A percentile compares a stretch with the other conserved stretches of the same genome.
phyloP scores from a whole-genome alignment of 1,140 invertebrate species.

The Oryctes rhinoceros region DNA sequence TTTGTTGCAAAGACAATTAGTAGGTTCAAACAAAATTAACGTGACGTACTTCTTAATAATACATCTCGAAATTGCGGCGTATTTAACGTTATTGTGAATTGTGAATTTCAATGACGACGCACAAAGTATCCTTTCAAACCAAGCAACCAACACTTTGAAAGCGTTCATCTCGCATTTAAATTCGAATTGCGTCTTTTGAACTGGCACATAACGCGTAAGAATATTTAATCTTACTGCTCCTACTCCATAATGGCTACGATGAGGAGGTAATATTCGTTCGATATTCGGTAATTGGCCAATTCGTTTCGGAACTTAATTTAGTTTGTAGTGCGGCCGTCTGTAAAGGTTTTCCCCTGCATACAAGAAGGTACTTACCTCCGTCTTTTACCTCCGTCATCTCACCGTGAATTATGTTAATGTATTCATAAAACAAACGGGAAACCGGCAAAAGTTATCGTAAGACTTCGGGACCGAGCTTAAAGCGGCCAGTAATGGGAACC shows the following conservation, averaged over 20 bases:
- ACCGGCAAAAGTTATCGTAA: neutral
- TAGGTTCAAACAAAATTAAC: no score
- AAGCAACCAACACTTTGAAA: no score
- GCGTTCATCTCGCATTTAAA: no score
- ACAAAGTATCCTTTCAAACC: no score
- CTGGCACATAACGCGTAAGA: no score
- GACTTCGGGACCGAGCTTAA: neutral
- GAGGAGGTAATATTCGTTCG: neutral
- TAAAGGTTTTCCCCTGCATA: neutral
- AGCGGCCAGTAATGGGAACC: neutral
- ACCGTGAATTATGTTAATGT: constrained; percentile 5
- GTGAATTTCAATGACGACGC: no score
- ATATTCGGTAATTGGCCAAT: neutral
- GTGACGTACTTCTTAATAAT: no score
- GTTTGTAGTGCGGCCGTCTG: neutral
- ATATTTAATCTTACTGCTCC: no score
- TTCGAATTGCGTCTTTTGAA: no score
- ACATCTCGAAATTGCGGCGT: no score
- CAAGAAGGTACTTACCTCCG: neutral
- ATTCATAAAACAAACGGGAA: constrained; percentile 16
- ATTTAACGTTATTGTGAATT: no score
- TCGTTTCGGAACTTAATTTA: neutral
- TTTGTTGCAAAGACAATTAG: no score
- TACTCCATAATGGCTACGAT: neutral
- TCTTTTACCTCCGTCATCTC: neutral